Evolutionary conservation across 2,113 vertebrate genomes (phyloP), one percentile per base, ranked within the genome.

Genomic region (Stigmatopora nigra): DNA sequence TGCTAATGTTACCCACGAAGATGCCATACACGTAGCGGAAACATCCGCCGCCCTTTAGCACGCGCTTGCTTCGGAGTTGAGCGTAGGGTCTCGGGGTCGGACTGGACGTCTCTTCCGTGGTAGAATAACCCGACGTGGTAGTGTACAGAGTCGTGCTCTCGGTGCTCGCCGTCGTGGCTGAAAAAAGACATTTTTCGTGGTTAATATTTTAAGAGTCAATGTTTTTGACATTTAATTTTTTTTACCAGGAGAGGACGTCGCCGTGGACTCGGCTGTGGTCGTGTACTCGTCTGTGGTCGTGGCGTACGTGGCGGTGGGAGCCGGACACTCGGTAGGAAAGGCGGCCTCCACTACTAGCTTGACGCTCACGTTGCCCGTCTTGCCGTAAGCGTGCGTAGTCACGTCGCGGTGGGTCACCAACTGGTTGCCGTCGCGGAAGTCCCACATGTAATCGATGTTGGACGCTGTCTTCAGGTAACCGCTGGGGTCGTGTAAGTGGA

Each of bases 401-500:
- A 88, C 79, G 3, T 88, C 77, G 49, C 83, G 84, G 5, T 89
- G 92, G 9, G 88, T 93, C 61, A 95, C 89, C 87, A 94, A 89
- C 47, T 92, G 89, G 44, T 90, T 97, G 48, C 94, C 94, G 13
- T 98, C 96, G 25, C 88, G 89, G 0, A 96, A 98, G 73, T 92
- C 90, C 96, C 96, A 99, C 64, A 90, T 92, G 84, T 92, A 99
- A 75, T 90, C 84, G 36, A 98, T 79, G 4, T 83, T 61, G 31
- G 83, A 76, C 1, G 94, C 93, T 3, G 87, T 84, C 44, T 92
- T 94, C 51, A 99, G 91, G 65, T 95, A 99, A 61, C 89, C 61
- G 52, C 94, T 95, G 70, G 96, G 96, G 70, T 99, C 96, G 0
- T 99, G 94, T 49, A 98, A 71, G 60, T 86, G 83, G 62, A 93